Conservation (phyloP, 23 tunicate genomes). For the Trididemnum miniatum region DNA sequence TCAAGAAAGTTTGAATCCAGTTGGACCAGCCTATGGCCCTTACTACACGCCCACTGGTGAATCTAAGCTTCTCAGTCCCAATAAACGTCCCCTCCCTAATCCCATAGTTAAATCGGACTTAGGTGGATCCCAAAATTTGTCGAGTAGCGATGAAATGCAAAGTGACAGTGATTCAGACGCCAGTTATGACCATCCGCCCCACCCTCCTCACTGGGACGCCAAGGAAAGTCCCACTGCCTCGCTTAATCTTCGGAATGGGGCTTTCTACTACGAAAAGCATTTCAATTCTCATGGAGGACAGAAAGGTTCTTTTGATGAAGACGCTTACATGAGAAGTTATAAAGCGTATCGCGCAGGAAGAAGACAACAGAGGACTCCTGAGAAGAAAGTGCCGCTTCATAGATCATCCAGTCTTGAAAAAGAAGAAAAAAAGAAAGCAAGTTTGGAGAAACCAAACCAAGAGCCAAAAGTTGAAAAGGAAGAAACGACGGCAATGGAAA, state of each 20-base stretch:
- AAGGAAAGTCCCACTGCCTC: not conserved
- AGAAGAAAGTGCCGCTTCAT: not conserved
- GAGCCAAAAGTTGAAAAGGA: too few relatives aligned
- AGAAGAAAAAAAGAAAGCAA: too few relatives aligned
- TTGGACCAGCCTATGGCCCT: not conserved
- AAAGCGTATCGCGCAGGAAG: not conserved
- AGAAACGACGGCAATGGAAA: too few relatives aligned
- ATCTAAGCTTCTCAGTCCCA: not conserved
- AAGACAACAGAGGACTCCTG: not conserved
- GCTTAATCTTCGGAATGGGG: not conserved
- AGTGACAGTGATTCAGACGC: not conserved
- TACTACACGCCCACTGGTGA: conserved; percentile 9
- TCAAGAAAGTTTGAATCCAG: conserved; percentile 5
- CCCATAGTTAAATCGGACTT: not conserved
- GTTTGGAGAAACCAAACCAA: too few relatives aligned
- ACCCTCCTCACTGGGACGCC: not conserved
- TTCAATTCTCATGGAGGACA: conserved; percentile 7
- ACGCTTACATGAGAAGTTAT: conserved; percentile 19
- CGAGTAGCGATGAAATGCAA: not conserved
- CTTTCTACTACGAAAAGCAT: conserved; percentile 8
- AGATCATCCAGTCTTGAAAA: too few relatives aligned
- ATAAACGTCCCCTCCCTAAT: not conserved
- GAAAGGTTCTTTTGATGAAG: not conserved
- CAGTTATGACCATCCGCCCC: not conserved
- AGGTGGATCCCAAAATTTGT: not conserved